These are phyloP conservation scores for Hyperoplus lanceolatus DNA, from an alignment of 2,797 vertebrate genomes.

Conservation along the genomic window DNA sequence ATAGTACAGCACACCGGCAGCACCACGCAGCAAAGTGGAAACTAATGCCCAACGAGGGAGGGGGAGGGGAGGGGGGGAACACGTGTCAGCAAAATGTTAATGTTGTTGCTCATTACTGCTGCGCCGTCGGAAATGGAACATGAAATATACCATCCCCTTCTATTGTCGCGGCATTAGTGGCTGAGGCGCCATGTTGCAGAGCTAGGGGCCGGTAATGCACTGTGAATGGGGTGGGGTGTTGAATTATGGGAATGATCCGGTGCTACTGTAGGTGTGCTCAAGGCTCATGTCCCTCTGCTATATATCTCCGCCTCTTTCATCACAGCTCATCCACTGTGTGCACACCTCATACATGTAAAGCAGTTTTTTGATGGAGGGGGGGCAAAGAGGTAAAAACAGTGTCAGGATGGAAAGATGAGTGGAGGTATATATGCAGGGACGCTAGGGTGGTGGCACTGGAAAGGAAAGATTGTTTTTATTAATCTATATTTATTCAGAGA, in stretches of 20 bases:
- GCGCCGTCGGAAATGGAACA: conserved; percentile 68
- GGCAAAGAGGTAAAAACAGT: conserved; percentile 1
- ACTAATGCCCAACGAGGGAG: conserved; percentile 39
- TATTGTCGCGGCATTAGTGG: conserved; percentile 55
- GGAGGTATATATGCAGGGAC: conserved; percentile 17
- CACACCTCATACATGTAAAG: conserved; percentile 66
- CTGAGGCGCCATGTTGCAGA: conserved; percentile 38
- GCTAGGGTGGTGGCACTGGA: conserved; percentile 14
- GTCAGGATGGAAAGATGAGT: conserved; percentile 38
- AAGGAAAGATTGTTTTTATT: conserved; percentile 61
- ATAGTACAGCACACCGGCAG: conserved; percentile 36
- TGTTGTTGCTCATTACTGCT: conserved; percentile 78
- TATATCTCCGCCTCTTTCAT: conserved; percentile 79
- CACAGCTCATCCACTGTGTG: conserved; percentile 36
- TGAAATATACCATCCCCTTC: conserved; percentile 75
- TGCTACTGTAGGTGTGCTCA: conserved; percentile 61
- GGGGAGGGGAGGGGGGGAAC: conserved; percentile 37
- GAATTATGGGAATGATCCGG: conserved; percentile 68
- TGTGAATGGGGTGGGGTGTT: conserved; percentile 27
- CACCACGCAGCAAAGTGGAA: conserved; percentile 39
- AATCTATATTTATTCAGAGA: conserved; percentile 56
- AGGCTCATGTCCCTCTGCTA: conserved; percentile 60
- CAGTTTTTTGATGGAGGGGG: conserved; percentile 59
- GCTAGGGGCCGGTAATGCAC: background rate
- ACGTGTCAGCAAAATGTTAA: conserved; percentile 85